Conservation (phyloP, 1,140 invertebrate genomes). For the Nasonia vitripennis region DNA sequence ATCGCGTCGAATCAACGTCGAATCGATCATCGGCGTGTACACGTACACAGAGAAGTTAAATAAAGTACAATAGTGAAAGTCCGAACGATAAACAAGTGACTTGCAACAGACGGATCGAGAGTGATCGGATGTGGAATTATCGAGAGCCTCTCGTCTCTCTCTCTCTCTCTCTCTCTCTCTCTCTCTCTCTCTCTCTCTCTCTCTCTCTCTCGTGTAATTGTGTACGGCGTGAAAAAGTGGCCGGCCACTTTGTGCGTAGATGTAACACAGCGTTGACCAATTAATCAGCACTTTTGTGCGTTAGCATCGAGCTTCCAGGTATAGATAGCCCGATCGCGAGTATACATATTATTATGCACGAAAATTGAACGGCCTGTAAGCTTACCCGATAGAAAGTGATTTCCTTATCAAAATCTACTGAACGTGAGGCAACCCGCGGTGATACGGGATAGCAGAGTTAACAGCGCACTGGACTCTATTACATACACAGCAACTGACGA, state of each 20-base stretch:
- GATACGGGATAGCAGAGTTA: too few relatives aligned
- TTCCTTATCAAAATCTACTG: neutral
- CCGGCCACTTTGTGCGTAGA: neutral
- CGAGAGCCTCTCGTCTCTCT: neutral
- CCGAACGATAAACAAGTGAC: conserved; percentile 8
- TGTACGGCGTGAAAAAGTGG: neutral
- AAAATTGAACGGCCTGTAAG: too few relatives aligned
- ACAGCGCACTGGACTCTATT: neutral
- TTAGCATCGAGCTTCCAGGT: too few relatives aligned
- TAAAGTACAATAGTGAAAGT: conserved; percentile 26
- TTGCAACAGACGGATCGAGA: neutral
- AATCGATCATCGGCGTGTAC: neutral
- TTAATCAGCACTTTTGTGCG: conserved; percentile 10
- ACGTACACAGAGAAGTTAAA: neutral
- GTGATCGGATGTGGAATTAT: neutral
- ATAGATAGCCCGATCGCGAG: neutral
- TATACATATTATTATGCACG: too few relatives aligned
- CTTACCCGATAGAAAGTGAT: neutral
- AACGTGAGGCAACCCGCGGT: neutral
- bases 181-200: too few relatives aligned
- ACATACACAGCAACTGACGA: neutral
- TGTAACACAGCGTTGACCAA: neutral
- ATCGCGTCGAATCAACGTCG: neutral
- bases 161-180: neutral
- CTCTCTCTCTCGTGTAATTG: neutral